phyloP scores from a whole-genome alignment of 2,113 vertebrate species.

The Eublepharis macularius region DNA sequence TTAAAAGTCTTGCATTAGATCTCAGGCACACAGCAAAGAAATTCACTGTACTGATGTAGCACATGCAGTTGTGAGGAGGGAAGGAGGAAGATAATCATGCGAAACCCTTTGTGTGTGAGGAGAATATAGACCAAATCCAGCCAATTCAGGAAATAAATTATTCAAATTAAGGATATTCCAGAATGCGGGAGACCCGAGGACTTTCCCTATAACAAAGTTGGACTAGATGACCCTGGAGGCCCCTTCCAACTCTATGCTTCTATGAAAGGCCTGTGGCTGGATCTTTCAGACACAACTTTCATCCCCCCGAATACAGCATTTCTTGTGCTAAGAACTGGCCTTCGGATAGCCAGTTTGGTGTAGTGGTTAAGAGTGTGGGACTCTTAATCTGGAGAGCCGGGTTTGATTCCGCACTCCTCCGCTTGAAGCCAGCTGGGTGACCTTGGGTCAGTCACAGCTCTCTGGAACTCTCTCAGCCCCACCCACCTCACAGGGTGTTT shows the following conservation, averaged over 20 bases:
- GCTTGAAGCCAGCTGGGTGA: too few species aligned
- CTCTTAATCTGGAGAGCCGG: too few species aligned
- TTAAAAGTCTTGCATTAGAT: not conserved
- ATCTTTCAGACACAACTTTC: not conserved
- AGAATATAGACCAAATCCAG: not conserved
- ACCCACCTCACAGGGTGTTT: too few species aligned
- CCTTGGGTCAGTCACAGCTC: too few species aligned
- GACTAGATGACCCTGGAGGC: too few species aligned
- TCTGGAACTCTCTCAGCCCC: too few species aligned
- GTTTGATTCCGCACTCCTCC: too few species aligned
- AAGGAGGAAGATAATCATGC: not conserved
- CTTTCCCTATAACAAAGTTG: rapidly evolving
- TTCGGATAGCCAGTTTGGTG: too few species aligned
- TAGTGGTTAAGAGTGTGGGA: too few species aligned
- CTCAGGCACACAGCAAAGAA: too few species aligned
- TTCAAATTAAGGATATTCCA: rapidly evolving
- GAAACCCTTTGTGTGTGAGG: not conserved
- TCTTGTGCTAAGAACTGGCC: rapidly evolving
- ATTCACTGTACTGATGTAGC: too few species aligned
- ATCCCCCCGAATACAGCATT: not conserved
- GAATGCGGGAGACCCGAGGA: not conserved
- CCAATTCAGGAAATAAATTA: not conserved
- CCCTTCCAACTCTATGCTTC: not conserved
- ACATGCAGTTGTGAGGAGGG: too few species aligned
- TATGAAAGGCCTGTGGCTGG: not conserved